Percentiles rank a stretch among this genome's conserved stretches.
phyloP scores from a whole-genome alignment of 2,113 vertebrate genomes.

The Nettapus auritus region DNA sequence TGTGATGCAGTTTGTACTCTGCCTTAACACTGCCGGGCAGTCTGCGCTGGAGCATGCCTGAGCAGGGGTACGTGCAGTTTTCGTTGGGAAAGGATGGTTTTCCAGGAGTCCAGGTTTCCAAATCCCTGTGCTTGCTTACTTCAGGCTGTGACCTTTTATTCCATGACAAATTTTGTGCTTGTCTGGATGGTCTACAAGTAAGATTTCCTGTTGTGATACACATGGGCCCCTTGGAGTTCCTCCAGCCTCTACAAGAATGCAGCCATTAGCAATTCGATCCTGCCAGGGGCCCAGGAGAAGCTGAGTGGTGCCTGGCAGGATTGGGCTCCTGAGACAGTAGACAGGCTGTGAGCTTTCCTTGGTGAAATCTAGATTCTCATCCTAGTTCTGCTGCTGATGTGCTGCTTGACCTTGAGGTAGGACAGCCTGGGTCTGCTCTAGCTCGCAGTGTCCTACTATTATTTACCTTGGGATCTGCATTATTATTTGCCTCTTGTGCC shows the following conservation, averaged over 20 bases:
- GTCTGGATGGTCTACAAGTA: slow-evolving; percentile 17
- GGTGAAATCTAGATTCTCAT: not conserved
- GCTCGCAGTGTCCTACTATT: not conserved
- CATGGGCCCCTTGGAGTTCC: not conserved
- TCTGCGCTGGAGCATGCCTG: not conserved
- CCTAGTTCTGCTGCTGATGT: not conserved
- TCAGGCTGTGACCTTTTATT: not conserved
- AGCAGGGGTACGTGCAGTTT: not conserved
- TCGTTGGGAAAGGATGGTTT: not conserved
- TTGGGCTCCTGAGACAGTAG: not conserved
- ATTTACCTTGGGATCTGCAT: not conserved
- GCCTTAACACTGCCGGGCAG: not conserved
- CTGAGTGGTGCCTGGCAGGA: not conserved
- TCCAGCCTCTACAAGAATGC: not conserved
- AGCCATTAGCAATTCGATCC: slow-evolving; percentile 13
- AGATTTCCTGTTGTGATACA: not conserved
- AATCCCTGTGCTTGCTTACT: not conserved
- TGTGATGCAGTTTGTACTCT: slow-evolving; percentile 22
- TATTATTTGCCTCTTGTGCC: slow-evolving; percentile 42
- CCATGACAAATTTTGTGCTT: slow-evolving; percentile 4
- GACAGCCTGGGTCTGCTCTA: not conserved
- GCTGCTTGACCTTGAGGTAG: slow-evolving; percentile 52
- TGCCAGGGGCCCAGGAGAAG: not conserved
- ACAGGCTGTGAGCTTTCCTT: not conserved
- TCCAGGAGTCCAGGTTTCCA: not conserved